Evolutionary conservation across 1,140 invertebrate species (phyloP).

Genomic region (Phenacoccus solenopsis): DNA sequence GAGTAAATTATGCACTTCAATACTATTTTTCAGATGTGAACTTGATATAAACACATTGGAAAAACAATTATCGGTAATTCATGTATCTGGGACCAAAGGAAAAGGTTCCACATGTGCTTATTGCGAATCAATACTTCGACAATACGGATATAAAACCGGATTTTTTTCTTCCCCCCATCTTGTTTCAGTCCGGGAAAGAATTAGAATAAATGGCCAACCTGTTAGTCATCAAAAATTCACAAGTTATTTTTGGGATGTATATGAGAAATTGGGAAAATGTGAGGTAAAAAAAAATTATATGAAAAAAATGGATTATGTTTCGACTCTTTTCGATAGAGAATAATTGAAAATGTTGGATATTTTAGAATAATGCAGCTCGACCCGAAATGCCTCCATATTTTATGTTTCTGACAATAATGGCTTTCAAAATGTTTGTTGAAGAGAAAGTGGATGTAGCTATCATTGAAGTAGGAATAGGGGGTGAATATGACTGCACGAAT

Average conservation of each 20-base stretch:
- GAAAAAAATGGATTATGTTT: background rate
- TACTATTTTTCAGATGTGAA: background rate
- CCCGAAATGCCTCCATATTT: conserved; percentile 87
- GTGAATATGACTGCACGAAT: conserved; percentile 89
- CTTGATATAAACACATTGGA: background rate
- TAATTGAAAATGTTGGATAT: conserved; percentile 3
- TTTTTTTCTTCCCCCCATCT: conserved; percentile 96
- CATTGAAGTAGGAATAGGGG: conserved; percentile 95
- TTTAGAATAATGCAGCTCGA: conserved; percentile 42
- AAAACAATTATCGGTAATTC: conserved; percentile 67
- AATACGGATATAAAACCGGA: conserved; percentile 78
- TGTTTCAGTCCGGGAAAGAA: conserved; percentile 79
- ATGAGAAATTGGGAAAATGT: conserved; percentile 42
- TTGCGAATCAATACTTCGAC: conserved; percentile 74
- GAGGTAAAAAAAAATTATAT: conserved; percentile 29
- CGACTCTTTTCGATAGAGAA: background rate
- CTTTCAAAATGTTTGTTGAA: conserved; percentile 75
- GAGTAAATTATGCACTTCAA: background rate
- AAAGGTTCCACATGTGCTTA: conserved; percentile 91
- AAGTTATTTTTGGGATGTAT: conserved; percentile 71
- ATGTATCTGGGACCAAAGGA: conserved; percentile 93
- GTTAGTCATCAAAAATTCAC: conserved; percentile 62
- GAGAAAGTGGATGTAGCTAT: conserved; percentile 86
- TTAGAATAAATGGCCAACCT: conserved; percentile 72
- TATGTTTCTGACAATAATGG: conserved; percentile 82